A percentile compares a stretch with the other conserved stretches of the same genome.
Conservation (phyloP, 2,113 vertebrate species). For the Erpornis zantholeuca region DNA sequence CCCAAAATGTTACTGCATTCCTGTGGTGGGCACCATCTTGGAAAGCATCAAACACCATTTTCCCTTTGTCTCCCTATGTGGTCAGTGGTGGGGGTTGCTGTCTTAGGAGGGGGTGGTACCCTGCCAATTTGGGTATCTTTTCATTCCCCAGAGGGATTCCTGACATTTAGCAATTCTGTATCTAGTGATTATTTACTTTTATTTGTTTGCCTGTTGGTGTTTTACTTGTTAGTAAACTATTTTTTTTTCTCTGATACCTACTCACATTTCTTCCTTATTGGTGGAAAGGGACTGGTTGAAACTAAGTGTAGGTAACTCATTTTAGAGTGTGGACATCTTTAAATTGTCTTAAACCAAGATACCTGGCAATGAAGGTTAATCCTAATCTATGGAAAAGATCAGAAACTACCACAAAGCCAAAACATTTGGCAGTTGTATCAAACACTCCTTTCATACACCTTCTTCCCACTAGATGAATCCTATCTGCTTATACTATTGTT, state of each 20-base stretch:
- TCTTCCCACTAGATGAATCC: background rate
- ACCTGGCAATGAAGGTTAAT: background rate
- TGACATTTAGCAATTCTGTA: background rate
- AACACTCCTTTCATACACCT: background rate
- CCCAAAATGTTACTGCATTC: no score
- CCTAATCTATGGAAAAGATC: background rate
- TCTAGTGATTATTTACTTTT: no score
- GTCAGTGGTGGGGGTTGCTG: no score
- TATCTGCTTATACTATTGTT: background rate
- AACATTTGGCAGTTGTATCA: background rate
- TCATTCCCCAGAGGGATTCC: accelerated
- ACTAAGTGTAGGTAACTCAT: background rate
- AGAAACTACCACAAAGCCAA: background rate
- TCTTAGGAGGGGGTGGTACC: background rate
- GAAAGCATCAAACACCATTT: no score
- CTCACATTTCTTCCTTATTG: background rate
- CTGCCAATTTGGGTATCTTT: background rate
- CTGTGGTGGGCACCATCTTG: no score
- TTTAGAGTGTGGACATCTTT: background rate
- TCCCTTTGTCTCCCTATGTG: no score
- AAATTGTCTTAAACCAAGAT: background rate
- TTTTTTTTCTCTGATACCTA: background rate
- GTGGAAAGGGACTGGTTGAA: background rate
- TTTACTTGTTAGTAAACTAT: background rate
- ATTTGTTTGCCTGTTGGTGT: background rate